Evolutionary conservation across 2,797 vertebrate species (phyloP), one percentile per base, ranked within the genome.

Genomic region (Apogon talboti): DNA sequence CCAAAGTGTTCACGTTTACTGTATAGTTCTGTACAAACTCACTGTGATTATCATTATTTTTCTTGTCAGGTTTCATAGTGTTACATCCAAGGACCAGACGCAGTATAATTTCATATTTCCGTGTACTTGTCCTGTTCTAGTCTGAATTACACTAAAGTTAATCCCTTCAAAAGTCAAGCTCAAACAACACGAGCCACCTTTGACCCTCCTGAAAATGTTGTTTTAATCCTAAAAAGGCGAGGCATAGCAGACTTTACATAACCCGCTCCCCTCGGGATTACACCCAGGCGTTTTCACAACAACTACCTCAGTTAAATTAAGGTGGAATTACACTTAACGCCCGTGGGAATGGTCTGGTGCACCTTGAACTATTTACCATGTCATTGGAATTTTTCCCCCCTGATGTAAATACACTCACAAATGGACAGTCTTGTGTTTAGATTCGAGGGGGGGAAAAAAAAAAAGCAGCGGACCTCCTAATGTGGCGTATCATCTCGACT

Each of bases 281-380:
- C 19, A 38, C 49, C 15, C 21, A 37, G 54, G 58, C 76, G 64
- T 83, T 81, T 76, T 71, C 50, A 73, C 59, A 76, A 55, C 47
- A 76, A 69, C 60, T 44, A n/a, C 30, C 28, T 54, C 45, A 62
- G 50, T 82, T 82, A 47, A 78, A 86, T 85, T 83, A 76, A 84
- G 52, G 43, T 66, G 72, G 65, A 83, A 84, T 84, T 75, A 65
- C 69, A 69, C 64, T 51, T 40, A 47, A 63, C 46, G 21, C 78
- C 62, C 45, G 33, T 52, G 63, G 74, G 69, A 79, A 73, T 65
- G 54, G 13, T 42, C 11, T 44, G 58, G n/a, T 54, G 59, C 81
- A 83, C 75, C 75, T 71, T 81, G 59, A 75, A 68, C 54, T 78
- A 61, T 86, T 85, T 83, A 78, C 81, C 77, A 73, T 78, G 69